A percentile compares a stretch with the other conserved stretches of the same genome.
Evolutionary conservation across 2,888 invertebrate genomes (phyloP).

Genomic region (Leucophenga montana): DNA sequence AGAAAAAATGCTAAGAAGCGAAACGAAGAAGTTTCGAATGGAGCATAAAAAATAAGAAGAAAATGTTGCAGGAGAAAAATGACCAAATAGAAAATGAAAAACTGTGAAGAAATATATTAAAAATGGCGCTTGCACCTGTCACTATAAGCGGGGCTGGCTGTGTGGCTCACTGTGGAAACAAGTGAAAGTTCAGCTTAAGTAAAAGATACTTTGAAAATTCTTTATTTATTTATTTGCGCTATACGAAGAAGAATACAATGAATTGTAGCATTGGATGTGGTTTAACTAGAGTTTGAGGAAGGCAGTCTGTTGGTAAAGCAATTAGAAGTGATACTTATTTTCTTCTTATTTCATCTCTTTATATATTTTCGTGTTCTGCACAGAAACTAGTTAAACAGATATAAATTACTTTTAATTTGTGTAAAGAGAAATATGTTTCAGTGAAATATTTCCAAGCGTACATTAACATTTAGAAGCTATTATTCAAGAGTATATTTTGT

Average conservation of each 20-base stretch:
- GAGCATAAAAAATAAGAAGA: constrained; percentile 9
- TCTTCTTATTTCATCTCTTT: background rate
- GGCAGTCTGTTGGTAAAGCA: constrained; percentile 7
- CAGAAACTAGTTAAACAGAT: background rate
- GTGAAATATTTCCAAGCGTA: background rate
- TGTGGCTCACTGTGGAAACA: background rate
- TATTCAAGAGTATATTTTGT: background rate
- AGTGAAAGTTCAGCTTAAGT: background rate
- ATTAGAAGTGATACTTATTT: constrained; percentile 8
- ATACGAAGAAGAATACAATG: background rate
- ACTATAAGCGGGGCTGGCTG: background rate
- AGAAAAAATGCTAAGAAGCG: constrained; percentile 54
- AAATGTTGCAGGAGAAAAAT: background rate
- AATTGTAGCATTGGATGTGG: too few species aligned
- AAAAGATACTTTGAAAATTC: background rate
- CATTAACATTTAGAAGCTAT: background rate
- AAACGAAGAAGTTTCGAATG: background rate
- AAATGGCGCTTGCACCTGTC: constrained; percentile 23
- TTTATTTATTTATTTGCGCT: constrained; percentile 15
- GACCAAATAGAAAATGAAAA: background rate
- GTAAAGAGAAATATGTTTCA: background rate
- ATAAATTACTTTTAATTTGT: constrained; percentile 40
- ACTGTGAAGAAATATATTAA: background rate
- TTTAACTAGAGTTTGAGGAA: background rate
- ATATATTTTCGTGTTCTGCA: background rate